Evolutionary conservation across 2,113 vertebrate species (phyloP), one percentile per base, ranked within the genome.

Genomic region (Lepisosteus oculatus): DNA sequence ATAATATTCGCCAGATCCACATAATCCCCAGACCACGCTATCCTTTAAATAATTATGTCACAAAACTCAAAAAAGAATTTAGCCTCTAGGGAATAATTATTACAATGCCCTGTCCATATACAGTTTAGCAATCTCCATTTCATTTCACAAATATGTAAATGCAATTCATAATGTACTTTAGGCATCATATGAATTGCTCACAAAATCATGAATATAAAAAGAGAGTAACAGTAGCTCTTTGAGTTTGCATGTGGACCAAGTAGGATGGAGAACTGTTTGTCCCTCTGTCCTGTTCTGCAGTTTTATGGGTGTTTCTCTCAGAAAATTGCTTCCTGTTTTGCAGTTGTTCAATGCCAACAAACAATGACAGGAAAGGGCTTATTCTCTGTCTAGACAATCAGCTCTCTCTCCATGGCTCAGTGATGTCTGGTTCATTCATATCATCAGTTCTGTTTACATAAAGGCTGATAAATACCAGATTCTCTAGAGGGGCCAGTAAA

Each of bases 291-390:
- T 15, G 15, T 68, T 51, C 67, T 67, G 0, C 63, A 70, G 29
- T 66, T 67, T n/a, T 29, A n/a, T 65, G 6, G 44, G 3, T 72
- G 29, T 57, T 56, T 51, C 55, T 66, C 68, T 78, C 82, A 79
- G 80, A 72, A 51, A 69, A 70, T 55, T 73, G 75, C 77, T 90
- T 92, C 89, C 90, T 92, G 88, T 91, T 91, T 91, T 90, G 87
- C 75, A 76, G 63, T 79, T 63, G 67, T 70, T 70, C 80, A 84
- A 78, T 76, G 83, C 80, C 78, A 84, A 84, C 81, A 87, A 85
- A 92, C 90, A 91, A 92, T 92, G 85, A 74, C 70, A 85, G 90
- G 90, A 92, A 92, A 84, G 79, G 79, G 77, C 55, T 71, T 17
- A 74, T 74, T 80, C 77, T 79, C 71, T 85, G 89, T 90, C 89